A percentile compares a stretch with the other conserved stretches of the same genome.
Conservation (phyloP, 2,888 invertebrate species). For the Dromius quadrimaculatus region DNA sequence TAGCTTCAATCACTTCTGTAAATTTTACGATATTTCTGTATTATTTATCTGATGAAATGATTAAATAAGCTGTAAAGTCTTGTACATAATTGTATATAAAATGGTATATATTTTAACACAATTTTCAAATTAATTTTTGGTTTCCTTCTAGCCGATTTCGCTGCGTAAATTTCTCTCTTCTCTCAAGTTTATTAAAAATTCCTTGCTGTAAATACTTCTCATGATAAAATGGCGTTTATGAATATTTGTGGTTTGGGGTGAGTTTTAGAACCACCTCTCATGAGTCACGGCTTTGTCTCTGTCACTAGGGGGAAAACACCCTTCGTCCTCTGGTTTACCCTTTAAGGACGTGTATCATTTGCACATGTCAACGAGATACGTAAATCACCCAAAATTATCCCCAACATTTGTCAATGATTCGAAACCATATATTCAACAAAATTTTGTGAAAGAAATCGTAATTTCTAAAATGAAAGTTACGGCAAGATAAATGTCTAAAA, state of each 20-base stretch:
- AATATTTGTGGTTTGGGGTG: background rate
- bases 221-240: conserved; percentile 18
- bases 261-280: background rate
- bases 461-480: no score
- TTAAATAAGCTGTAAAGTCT: no score
- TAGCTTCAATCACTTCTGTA: no score
- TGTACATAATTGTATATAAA: background rate
- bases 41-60: no score
- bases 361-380: conserved; percentile 26
- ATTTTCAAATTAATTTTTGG: background rate
- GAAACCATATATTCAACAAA: no score
- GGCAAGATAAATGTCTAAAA: no score
- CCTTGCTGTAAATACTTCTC: no score
- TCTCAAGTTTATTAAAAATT: no score
- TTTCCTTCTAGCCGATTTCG: no score
- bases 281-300: conserved; percentile 13
- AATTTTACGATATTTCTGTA: no score
- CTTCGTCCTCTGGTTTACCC: background rate
- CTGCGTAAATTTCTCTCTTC: no score
- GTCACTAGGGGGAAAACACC: background rate
- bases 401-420: conserved; percentile 15
- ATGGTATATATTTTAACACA: background rate
- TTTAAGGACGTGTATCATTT: conserved; percentile 29
- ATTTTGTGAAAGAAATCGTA: no score
- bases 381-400: conserved; percentile 15